Base-by-base conservation (phyloP, 1,140 invertebrate species). In the Drosophila navojoa region DNA sequence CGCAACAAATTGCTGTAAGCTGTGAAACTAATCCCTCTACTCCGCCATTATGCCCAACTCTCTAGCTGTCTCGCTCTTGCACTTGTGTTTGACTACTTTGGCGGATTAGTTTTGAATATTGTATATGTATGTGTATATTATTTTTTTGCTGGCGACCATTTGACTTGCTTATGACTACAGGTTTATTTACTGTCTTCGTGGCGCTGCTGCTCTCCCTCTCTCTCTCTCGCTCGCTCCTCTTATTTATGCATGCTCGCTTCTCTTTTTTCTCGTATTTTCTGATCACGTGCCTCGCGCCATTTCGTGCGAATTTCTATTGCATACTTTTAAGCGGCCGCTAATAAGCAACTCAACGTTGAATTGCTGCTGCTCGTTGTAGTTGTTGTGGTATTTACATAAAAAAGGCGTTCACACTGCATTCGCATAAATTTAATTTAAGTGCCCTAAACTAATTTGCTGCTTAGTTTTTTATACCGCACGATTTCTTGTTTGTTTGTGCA, bases 1-100 rank as follows among this genome's bases (percentile, higher is more conserved):
- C 69, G 54, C 82, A 89, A 87, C 82, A 87, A 87, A 87, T 87
- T 89, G 82, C 84, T 79, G 84, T 87, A 87, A 87, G 82, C 79
- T 77, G 82, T 82, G 84, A 87, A 87, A 89, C 82, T 89, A 89
- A 87, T 87, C 82, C 81, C 78, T 38, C 35, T 54, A 52, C 47
- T 32, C 44, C 16, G 25, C 54, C 38, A 35, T 35, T 35, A 35
- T 35, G 32, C 32, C 16, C 27, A 11, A 5, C 38, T n/a, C 25
- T 53, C 40, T 16, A 1, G 19, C 22, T 29, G 27, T n/a, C 47
- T 27, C 32, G 4, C 44, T 6, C 11, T 15, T 16, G 5, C 27
- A 13, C 47, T 35, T 38, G 15, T n/a, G 22, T 16, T 35, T 44
- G 89, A 87, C 84, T 87, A 87, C 82, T 87, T 89, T 86, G 58